Conservation (phyloP, 2,888 invertebrate genomes). For the Tenthredo mesomela region DNA sequence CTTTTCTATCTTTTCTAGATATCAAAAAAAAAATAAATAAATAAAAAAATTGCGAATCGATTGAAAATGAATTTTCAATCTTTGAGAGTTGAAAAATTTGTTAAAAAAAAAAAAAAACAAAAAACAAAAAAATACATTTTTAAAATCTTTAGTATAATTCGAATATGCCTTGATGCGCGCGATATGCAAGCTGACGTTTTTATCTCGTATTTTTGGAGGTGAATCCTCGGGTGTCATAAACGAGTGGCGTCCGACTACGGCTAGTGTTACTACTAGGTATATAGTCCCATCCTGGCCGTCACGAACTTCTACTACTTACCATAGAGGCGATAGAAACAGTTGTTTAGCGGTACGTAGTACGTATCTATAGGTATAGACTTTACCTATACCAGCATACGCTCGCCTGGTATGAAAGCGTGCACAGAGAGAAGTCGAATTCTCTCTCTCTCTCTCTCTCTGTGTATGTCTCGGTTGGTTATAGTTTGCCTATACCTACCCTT, state of each 20-base stretch:
- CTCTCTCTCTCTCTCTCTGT: neutral
- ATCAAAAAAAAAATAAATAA: too few species aligned
- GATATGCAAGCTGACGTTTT: neutral
- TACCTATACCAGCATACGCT: neutral
- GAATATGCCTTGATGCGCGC: neutral
- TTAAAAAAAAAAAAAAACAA: too few species aligned
- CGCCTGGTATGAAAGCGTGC: constrained; percentile 19
- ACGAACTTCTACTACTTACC: constrained; percentile 24
- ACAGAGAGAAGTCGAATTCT: constrained; percentile 2
- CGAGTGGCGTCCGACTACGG: neutral
- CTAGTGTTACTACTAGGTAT: neutral
- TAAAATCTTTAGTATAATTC: neutral
- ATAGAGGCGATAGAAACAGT: constrained; percentile 33
- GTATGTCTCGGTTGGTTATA: neutral
- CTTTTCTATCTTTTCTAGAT: too few species aligned
- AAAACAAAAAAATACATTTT: too few species aligned
- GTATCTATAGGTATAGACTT: neutral
- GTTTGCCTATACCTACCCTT: neutral
- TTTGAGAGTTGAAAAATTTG: too few species aligned
- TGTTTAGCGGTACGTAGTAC: neutral
- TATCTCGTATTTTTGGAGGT: neutral
- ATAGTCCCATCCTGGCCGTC: neutral
- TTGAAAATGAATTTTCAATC: too few species aligned
- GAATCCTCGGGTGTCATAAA: neutral
- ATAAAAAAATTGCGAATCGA: too few species aligned